Evolutionary conservation across 2,888 invertebrate genomes (phyloP), one percentile per base, ranked within the genome.

Genomic region (Drosophila meridiana): DNA sequence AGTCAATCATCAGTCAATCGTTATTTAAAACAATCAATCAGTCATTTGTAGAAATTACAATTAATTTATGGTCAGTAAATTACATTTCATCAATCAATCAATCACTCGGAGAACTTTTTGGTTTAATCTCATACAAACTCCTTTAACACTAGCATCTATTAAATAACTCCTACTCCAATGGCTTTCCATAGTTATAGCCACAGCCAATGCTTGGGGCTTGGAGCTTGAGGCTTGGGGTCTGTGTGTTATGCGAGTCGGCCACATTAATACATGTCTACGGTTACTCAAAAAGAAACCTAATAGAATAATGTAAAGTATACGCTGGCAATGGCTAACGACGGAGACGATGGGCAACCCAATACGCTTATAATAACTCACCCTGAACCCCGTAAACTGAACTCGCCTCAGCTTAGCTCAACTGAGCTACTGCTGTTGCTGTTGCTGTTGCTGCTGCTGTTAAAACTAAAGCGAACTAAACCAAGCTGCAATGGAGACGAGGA

Each of bases 291-390:
- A 89, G 88, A 89, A 88, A 90, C 90, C 89, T 82, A 88, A 88
- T 90, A 90, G 90, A 88, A 88, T 90, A 89, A 89, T 85, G 86
- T 87, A 88, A 88, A 89, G 88, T 83, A 90, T 79, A 83, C 90
- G 73, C 67, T 78, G 82, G 82, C 83, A 80, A 80, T 83, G 86
- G 75, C 80, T 75, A 78, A 80, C 76, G 69, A 77, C 83, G 76
- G 75, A 75, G 87, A 84, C 74, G 87, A 68, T 75, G 69, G 75
- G 88, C 81, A 83, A 87, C 83, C 73, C 85, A 85, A 90, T 86
- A 86, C 80, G 83, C 75, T 86, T 88, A 88, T 90, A 86, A 90
- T 90, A 85, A 85, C 90, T 85, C 86, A 85, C 85, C 85, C 85
- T 85, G 86, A 85, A 85, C 85, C 90, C 90, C 69, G 88, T 85